A percentile compares a stretch with the other conserved stretches of the same genome.
phyloP scores from a whole-genome alignment of 2,797 vertebrate species.

The Hyperoplus lanceolatus region DNA sequence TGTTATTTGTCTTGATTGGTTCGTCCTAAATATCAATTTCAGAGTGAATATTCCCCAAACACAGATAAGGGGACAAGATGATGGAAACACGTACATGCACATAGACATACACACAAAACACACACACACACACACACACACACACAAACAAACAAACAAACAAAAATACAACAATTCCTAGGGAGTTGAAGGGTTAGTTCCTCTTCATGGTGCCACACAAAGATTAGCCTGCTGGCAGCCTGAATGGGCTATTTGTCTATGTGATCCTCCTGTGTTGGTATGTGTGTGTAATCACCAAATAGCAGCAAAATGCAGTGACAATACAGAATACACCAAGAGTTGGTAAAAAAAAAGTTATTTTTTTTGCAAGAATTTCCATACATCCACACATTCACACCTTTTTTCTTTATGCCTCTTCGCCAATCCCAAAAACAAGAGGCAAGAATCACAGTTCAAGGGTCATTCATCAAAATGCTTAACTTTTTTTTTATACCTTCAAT shows the following conservation, averaged over 20 bases:
- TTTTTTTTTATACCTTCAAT: slow-evolving; percentile 7
- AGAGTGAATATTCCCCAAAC: slow-evolving; percentile 10
- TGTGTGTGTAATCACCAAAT: neutral
- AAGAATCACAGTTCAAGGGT: slow-evolving; percentile 34
- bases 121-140: neutral
- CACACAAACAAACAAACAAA: neutral
- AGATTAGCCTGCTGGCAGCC: slow-evolving; percentile 26
- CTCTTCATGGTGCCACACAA: slow-evolving; percentile 30
- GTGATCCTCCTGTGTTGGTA: slow-evolving; percentile 12
- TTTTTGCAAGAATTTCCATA: slow-evolving; percentile 14
- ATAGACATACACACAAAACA: slow-evolving; percentile 17
- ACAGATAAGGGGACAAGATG: slow-evolving; percentile 40
- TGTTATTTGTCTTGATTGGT: slow-evolving; percentile 15
- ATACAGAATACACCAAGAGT: slow-evolving; percentile 10
- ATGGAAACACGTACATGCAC: slow-evolving; percentile 15
- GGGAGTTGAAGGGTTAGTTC: slow-evolving; percentile 14
- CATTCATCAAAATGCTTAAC: slow-evolving; percentile 4
- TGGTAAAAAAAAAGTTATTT: neutral
- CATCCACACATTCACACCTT: neutral
- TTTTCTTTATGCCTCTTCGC: neutral
- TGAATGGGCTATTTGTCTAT: slow-evolving; percentile 57
- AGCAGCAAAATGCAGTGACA: slow-evolving; percentile 17
- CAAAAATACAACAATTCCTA: neutral
- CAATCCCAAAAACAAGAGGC: neutral
- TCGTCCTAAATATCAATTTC: slow-evolving; percentile 34